Percentiles rank a stretch among this genome's conserved stretches.
phyloP scores from a whole-genome alignment of 2,113 vertebrate species.

The Egretta garzetta region DNA sequence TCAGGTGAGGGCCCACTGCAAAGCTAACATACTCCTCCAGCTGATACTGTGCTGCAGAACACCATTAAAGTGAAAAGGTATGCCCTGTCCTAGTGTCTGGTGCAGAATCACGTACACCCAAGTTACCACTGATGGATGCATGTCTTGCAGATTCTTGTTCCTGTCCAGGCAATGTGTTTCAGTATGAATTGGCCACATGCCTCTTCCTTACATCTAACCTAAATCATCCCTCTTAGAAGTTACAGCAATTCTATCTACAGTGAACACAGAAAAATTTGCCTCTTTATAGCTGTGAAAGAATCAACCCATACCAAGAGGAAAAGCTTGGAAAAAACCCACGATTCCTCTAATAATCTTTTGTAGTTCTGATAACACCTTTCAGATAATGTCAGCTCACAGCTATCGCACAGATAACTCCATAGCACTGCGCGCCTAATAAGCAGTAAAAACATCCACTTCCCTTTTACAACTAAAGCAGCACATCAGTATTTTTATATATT shows the following conservation, averaged over 20 bases:
- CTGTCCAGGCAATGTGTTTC: background rate
- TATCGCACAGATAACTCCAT: background rate
- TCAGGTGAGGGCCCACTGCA: background rate
- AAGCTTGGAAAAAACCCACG: background rate
- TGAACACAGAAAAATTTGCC: background rate
- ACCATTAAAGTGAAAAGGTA: background rate
- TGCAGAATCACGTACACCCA: rapidly evolving
- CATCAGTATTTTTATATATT: background rate
- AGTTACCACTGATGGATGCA: background rate
- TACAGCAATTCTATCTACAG: background rate
- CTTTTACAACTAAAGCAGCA: background rate
- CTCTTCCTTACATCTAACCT: background rate
- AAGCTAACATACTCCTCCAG: background rate
- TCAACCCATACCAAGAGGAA: background rate
- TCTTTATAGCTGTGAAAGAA: background rate
- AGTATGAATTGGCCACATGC: background rate
- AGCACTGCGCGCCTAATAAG: background rate
- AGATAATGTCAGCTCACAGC: background rate
- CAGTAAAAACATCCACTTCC: background rate
- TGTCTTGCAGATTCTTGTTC: background rate
- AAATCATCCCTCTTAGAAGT: background rate
- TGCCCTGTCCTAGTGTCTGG: background rate
- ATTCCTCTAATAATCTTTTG: background rate
- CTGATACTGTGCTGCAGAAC: background rate
- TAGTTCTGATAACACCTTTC: background rate